Evolutionary conservation across 2,113 vertebrate genomes (phyloP).

Genomic region (Pseudorectes ferrugineus): DNA sequence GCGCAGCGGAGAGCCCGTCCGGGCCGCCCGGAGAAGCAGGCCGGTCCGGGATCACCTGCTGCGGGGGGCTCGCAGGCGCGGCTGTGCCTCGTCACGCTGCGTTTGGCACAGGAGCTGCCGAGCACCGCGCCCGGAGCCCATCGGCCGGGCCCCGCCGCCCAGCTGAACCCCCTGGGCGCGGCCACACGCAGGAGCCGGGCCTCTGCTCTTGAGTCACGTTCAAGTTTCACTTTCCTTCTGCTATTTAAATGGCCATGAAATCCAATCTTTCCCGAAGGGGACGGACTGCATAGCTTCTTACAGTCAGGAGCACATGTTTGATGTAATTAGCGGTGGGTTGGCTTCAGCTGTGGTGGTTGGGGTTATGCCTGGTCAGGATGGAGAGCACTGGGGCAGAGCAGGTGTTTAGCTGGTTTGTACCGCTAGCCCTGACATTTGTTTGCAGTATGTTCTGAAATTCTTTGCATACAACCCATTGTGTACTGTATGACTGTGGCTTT

Average conservation of each 20-base stretch:
- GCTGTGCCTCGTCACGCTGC: no score
- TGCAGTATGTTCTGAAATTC: neutral
- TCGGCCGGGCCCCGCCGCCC: neutral
- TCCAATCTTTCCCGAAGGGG: neutral
- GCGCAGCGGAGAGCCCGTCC: neutral
- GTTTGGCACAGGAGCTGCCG: rapidly evolving
- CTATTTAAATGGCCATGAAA: neutral
- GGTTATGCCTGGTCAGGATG: neutral
- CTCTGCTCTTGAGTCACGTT: rapidly evolving
- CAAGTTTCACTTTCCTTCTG: neutral
- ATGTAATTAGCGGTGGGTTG: neutral
- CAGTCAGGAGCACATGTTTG: neutral
- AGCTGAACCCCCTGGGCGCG: rapidly evolving
- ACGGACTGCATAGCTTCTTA: neutral
- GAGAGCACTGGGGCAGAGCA: neutral
- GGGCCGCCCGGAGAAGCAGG: rapidly evolving
- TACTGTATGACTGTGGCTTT: neutral
- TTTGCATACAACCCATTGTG: rapidly evolving
- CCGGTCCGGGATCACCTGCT: rapidly evolving
- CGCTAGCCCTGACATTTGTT: rapidly evolving
- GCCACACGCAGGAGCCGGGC: neutral
- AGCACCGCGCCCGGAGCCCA: rapidly evolving
- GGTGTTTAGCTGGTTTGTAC: neutral
- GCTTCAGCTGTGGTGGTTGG: neutral
- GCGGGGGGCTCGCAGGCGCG: rapidly evolving